phyloP scores from a whole-genome alignment of 2,797 vertebrate genomes.

The Mus minutoides region DNA sequence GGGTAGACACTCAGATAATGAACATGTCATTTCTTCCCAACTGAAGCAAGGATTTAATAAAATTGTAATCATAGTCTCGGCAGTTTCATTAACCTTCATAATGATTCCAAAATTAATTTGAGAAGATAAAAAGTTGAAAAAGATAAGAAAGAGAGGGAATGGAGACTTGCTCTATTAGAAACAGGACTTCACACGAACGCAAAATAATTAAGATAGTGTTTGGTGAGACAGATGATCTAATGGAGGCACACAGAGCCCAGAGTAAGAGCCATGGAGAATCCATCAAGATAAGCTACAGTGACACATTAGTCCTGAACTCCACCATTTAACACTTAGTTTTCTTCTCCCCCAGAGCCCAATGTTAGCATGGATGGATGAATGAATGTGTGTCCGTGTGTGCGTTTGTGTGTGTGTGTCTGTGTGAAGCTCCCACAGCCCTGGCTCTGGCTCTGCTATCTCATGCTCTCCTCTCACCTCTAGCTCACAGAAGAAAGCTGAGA shows the following conservation, averaged over 20 bases:
- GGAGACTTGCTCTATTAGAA: constrained; percentile 35
- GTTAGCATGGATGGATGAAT: not conserved
- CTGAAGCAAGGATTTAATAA: constrained; percentile 71
- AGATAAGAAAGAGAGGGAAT: constrained; percentile 46
- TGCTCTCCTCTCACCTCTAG: not conserved
- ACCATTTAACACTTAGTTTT: not conserved
- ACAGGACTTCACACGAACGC: constrained; percentile 38
- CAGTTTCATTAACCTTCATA: constrained; percentile 70
- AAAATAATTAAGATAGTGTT: constrained; percentile 58
- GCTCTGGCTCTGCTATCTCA: not conserved
- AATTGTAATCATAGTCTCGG: constrained; percentile 63
- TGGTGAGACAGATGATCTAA: not conserved
- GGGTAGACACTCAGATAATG: constrained; percentile 60
- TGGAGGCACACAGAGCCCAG: constrained; percentile 25
- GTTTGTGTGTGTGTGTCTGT: not conserved
- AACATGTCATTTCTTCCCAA: constrained; percentile 74
- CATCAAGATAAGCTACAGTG: not conserved
- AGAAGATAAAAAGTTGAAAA: constrained; percentile 60
- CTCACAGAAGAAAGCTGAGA: not conserved
- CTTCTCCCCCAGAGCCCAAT: not conserved
- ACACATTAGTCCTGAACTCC: not conserved
- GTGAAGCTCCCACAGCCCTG: not conserved
- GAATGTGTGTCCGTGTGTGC: not conserved
- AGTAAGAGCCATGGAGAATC: not conserved
- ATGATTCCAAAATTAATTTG: constrained; percentile 73